A percentile compares a stretch with the other conserved stretches of the same genome.
Evolutionary conservation across 2,888 invertebrate species (phyloP).

Genomic region (Nycteola revayana): DNA sequence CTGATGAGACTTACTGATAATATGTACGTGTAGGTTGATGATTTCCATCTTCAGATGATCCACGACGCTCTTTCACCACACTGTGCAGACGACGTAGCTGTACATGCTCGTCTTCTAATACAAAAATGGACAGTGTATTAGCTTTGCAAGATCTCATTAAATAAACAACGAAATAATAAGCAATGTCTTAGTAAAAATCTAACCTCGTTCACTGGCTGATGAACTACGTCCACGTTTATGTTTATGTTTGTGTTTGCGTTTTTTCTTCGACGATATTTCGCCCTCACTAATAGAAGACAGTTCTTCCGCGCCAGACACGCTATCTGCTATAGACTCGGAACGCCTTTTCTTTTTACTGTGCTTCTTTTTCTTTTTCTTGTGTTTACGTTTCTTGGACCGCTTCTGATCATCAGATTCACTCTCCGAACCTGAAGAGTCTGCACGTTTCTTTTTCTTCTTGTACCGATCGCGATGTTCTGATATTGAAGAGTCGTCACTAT

Average conservation of each 20-base stretch:
- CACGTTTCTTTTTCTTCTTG: conserved; percentile 73
- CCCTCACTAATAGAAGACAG: conserved; percentile 63
- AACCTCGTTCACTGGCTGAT: conserved; percentile 56
- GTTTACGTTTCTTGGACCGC: conserved; percentile 72
- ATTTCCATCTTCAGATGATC: conserved; percentile 55
- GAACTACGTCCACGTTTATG: conserved; percentile 57
- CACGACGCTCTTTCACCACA: conserved; percentile 67
- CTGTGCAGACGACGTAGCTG: conserved; percentile 66
- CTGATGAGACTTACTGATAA: conserved; percentile 77
- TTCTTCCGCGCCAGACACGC: conserved; percentile 46
- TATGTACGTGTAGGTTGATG: conserved; percentile 65
- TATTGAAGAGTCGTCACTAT: conserved; percentile 65
- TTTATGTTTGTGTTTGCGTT: conserved; percentile 71
- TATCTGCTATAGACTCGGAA: conserved; percentile 51
- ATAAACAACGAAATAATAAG: no score
- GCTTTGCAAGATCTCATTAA: no score
- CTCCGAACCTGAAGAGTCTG: conserved; percentile 66
- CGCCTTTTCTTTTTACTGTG: conserved; percentile 72
- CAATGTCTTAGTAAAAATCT: conserved; percentile 4
- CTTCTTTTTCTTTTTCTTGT: conserved; percentile 79
- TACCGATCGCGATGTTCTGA: conserved; percentile 62
- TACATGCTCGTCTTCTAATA: conserved; percentile 40
- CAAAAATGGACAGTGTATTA: no score
- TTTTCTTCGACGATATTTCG: conserved; percentile 67
- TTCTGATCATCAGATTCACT: conserved; percentile 67